Evolutionary conservation across 2,113 vertebrate genomes (phyloP).

Genomic region (Hypomesus transpacificus): DNA sequence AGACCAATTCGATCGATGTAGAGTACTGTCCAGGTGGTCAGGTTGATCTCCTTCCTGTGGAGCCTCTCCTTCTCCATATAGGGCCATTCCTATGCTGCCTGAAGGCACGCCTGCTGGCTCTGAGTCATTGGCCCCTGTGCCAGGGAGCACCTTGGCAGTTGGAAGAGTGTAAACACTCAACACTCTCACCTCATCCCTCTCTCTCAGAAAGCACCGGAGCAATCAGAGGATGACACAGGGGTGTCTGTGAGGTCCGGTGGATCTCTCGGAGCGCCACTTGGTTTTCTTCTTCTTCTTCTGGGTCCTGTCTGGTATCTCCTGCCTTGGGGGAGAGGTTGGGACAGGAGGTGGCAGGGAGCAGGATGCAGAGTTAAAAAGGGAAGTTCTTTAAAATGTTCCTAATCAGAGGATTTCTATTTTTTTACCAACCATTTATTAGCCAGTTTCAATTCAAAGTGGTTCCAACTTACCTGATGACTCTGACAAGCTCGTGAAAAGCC

Average conservation of each 20-base stretch:
- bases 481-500: slow-evolving; percentile 85
- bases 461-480: slow-evolving; percentile 80
- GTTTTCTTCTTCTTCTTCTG: slow-evolving; percentile 86
- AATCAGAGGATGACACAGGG: slow-evolving; percentile 83
- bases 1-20: too few relatives aligned
- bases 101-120: background rate
- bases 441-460: too few relatives aligned
- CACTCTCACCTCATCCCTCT: background rate
- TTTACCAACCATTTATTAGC: too few relatives aligned
- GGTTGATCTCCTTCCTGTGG: too few relatives aligned
- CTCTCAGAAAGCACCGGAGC: background rate
- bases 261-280: slow-evolving; percentile 83
- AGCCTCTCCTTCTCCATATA: background rate
- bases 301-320: slow-evolving; percentile 85
- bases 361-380: background rate
- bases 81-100: background rate
- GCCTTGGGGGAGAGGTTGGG: slow-evolving; percentile 59
- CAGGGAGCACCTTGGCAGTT: too few relatives aligned
- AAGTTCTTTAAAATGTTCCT: too few relatives aligned
- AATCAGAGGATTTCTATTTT: too few relatives aligned
- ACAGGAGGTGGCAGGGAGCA: background rate
- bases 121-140: background rate
- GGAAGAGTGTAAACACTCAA: background rate
- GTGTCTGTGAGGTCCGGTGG: slow-evolving; percentile 76
- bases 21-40: too few relatives aligned